Evolutionary conservation across 2,888 invertebrate genomes (phyloP).

Genomic region (Lasioglossum figueresi): DNA sequence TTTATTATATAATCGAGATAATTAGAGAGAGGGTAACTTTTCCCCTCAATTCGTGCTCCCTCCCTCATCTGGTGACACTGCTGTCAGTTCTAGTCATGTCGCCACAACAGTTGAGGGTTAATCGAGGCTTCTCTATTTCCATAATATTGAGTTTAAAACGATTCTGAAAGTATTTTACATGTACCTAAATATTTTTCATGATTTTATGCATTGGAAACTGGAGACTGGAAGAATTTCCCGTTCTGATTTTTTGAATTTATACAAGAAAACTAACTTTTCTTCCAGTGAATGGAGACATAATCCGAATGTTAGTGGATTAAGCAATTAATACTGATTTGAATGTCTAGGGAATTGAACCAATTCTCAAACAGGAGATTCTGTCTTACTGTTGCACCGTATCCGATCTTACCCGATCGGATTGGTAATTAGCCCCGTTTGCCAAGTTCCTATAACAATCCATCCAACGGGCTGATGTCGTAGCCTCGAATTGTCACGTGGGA

Average conservation of each 20-base stretch:
- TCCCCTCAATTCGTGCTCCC: too few relatives aligned
- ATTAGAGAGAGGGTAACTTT: too few relatives aligned
- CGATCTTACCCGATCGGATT: constrained; percentile 61
- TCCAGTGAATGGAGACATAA: neutral
- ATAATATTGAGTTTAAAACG: too few relatives aligned
- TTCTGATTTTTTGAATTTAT: neutral
- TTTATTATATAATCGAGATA: too few relatives aligned
- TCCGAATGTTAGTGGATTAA: neutral
- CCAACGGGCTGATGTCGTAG: constrained; percentile 39
- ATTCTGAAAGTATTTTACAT: too few relatives aligned
- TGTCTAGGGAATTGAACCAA: neutral
- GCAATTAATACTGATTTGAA: neutral
- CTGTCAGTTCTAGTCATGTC: too few relatives aligned
- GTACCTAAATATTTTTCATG: too few relatives aligned
- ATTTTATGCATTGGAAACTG: too few relatives aligned
- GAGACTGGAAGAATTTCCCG: neutral
- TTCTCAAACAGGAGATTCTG: neutral
- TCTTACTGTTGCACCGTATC: constrained; percentile 21
- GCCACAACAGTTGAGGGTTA: too few relatives aligned
- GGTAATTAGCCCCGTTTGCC: constrained; percentile 67
- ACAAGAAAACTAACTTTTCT: neutral
- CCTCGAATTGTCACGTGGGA: constrained; percentile 52
- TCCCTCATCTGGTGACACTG: too few relatives aligned
- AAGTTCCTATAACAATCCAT: constrained; percentile 60
- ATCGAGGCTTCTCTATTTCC: too few relatives aligned